These are phyloP conservation scores for Sebastes iracundus DNA, from an alignment of 2,797 vertebrate genomes.

Conservation along the genomic window DNA sequence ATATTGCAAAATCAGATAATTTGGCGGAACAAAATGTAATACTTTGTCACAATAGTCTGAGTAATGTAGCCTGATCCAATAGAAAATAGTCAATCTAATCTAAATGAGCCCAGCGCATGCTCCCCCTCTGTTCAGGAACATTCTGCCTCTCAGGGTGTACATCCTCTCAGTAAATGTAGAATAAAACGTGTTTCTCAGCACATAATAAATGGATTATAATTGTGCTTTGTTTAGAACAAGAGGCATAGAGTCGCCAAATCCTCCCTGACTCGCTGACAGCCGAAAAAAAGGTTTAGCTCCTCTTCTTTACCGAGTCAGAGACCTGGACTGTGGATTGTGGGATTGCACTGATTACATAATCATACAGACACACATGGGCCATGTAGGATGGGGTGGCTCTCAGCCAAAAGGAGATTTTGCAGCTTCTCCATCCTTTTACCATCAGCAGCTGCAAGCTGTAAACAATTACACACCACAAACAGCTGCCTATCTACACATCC, in stretches of 20 bases:
- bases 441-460: conserved; percentile 7
- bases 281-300: conserved; percentile 23
- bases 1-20: too few relatives aligned
- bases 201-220: background rate
- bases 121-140: background rate
- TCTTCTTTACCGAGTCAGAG: conserved; percentile 26
- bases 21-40: too few relatives aligned
- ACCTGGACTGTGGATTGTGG: conserved; percentile 29
- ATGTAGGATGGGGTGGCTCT: conserved; percentile 37
- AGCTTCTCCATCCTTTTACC: conserved; percentile 25
- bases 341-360: conserved; percentile 62
- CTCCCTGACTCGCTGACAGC: background rate
- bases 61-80: background rate
- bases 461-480: background rate
- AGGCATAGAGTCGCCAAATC: conserved; percentile 18
- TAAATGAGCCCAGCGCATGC: background rate
- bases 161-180: background rate
- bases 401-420: conserved; percentile 56
- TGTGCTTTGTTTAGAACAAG: conserved; percentile 1
- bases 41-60: background rate
- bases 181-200: background rate
- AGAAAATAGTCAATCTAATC: background rate
- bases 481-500: background rate
- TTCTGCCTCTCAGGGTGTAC: background rate
- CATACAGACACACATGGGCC: conserved; percentile 16